Base-by-base conservation (phyloP, 2,113 vertebrate genomes). In the Eulacestoma nigropectus region DNA sequence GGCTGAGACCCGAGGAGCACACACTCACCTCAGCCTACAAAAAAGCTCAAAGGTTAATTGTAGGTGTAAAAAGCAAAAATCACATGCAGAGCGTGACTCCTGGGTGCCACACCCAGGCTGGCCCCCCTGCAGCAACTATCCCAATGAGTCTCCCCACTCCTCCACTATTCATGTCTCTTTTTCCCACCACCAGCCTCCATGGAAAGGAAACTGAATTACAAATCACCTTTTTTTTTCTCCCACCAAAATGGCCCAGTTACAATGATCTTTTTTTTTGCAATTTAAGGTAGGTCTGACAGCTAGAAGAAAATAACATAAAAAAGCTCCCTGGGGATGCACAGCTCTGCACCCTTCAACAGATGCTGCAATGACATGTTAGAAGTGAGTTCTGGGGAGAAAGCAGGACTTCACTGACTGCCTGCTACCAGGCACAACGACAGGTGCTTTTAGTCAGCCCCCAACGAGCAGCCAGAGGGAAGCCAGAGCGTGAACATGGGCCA, bases 131-230 rank as follows among this genome's bases (percentile, higher is more conserved):
- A 82, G 33, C 13, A 3, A 21, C 37, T 29, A 2, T 59, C 23
- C 50, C 0, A 2, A 50, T 91, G 70, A 82, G 52, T 88, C 13
- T 16, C 25, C n/a, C 16, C 19, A 25, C 19, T 62, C 23, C 35
- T 53, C 39, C 0, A 3, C 20, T 53, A 1, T 47, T 64, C 9
- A 11, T 7, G 6, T 82, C 39, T 56, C 33, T 72, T 69, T 76
- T n/a, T 79, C 57, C 55, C 39, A 33, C 0, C 0, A 13, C 15
- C 29, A 62, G 60, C 52, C 32, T 39, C 46, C 0, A 0, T 25
- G 20, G 46, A 60, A 60, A 62, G 53, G 20, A 69, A 84, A 41
- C 13, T 8, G 0, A 72, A 63, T 69, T 52, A 56, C 11, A 55
- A 21, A 67, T 25, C 16, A 22, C 4, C 6, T 33, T 41, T 29